phyloP scores from a whole-genome alignment of 2,113 vertebrate species.

The Numenius arquata region DNA sequence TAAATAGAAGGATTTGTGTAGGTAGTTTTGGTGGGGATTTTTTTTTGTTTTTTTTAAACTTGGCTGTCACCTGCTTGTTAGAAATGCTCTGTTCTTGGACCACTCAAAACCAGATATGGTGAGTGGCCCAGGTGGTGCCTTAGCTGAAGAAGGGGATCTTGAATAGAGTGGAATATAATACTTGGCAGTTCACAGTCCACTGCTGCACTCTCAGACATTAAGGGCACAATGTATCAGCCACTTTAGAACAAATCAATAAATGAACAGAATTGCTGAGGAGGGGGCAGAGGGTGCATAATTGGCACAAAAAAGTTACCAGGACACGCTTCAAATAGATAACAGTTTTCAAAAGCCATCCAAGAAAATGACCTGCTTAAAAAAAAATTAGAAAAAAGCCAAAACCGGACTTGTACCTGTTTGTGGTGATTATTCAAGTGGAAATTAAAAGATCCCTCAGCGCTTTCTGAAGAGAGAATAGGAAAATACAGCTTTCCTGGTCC shows the following conservation, averaged over 20 bases:
- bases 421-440: conserved; percentile 5
- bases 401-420: not conserved
- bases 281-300: not conserved
- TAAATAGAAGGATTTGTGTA: not conserved
- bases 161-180: not conserved
- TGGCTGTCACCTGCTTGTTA: not conserved
- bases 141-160: not conserved
- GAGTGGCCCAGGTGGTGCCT: conserved; percentile 30
- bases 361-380: conserved; percentile 30
- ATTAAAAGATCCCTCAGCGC: not conserved
- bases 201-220: not conserved
- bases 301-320: not conserved
- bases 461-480: not conserved
- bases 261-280: not conserved
- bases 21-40: not conserved
- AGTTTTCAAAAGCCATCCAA: conserved; percentile 7
- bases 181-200: not conserved
- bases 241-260: conserved; percentile 6
- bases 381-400: not conserved
- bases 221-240: not conserved
- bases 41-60: not conserved
- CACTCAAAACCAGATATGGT: not conserved
- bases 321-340: not conserved
- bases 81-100: not conserved
- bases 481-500: not conserved